Conservation (phyloP, 1,140 invertebrate species). For the Nymphalis io region DNA sequence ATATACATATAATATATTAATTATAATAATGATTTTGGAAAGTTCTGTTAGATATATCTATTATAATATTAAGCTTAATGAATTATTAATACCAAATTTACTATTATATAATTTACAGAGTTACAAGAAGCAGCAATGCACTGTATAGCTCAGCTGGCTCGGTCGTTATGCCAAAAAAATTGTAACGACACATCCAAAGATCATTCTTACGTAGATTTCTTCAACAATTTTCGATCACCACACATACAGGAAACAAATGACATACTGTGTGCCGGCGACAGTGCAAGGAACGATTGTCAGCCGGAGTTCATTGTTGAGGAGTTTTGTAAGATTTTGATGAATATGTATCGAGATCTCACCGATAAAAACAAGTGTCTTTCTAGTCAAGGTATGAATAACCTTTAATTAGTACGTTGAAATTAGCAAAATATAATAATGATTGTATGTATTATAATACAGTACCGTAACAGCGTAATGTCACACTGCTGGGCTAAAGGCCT, state of each 20-base stretch:
- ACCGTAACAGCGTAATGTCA: too few species aligned
- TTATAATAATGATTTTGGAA: too few species aligned
- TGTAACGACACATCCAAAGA: slow-evolving; percentile 49
- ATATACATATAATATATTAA: too few species aligned
- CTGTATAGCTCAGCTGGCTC: slow-evolving; percentile 54
- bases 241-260: slow-evolving; percentile 11
- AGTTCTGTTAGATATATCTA: too few species aligned
- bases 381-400: slow-evolving; percentile 54
- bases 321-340: slow-evolving; percentile 55
- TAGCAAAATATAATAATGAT: too few species aligned
- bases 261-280: slow-evolving; percentile 45
- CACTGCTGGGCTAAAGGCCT: too few species aligned
- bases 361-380: slow-evolving; percentile 51
- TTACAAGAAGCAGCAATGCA: slow-evolving; percentile 55
- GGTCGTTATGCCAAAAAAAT: slow-evolving; percentile 48
- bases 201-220: slow-evolving; percentile 45
- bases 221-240: slow-evolving; percentile 53
- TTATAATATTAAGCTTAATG: too few species aligned
- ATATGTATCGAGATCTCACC: slow-evolving; percentile 46
- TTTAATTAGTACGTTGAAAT: too few species aligned
- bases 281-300: slow-evolving; percentile 48
- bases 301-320: slow-evolving; percentile 67
- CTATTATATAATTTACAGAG: slow-evolving; percentile 49
- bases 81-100: neutral
- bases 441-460: too few species aligned